phyloP scores from a whole-genome alignment of 2,797 vertebrate species.

The Taeniopygia guttata region DNA sequence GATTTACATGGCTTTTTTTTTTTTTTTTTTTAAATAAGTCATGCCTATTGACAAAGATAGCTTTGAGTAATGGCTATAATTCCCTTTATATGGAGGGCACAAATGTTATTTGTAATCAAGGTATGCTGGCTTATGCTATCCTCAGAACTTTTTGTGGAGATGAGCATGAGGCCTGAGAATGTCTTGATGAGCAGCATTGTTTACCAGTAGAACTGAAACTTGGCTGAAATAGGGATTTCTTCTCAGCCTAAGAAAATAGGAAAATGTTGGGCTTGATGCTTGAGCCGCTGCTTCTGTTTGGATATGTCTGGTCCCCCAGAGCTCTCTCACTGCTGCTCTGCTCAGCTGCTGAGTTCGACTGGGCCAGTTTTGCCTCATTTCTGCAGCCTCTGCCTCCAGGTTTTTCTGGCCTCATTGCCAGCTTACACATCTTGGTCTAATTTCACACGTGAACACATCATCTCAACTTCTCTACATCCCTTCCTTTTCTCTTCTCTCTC shows the following conservation, averaged over 20 bases:
- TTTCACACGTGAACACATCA: neutral
- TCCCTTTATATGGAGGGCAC: rapidly evolving
- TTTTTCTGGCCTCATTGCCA: neutral
- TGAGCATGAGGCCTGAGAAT: neutral
- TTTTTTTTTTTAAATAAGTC: neutral
- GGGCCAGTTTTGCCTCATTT: neutral
- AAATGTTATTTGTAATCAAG: neutral
- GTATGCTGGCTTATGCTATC: neutral
- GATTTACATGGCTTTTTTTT: neutral
- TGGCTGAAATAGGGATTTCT: neutral
- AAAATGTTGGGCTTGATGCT: neutral
- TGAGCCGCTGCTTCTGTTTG: rapidly evolving
- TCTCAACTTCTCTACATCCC: neutral
- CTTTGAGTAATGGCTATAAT: neutral
- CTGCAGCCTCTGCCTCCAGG: neutral
- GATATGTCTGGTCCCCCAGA: neutral
- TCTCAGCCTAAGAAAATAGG: neutral
- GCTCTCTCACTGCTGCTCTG: neutral
- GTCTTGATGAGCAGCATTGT: rapidly evolving
- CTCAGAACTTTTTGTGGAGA: neutral
- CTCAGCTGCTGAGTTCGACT: neutral
- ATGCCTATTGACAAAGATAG: neutral
- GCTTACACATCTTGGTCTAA: neutral
- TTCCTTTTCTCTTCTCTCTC: neutral
- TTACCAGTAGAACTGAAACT: neutral